Evolutionary conservation across 1,140 invertebrate genomes (phyloP).

Genomic region (Pantala flavescens): DNA sequence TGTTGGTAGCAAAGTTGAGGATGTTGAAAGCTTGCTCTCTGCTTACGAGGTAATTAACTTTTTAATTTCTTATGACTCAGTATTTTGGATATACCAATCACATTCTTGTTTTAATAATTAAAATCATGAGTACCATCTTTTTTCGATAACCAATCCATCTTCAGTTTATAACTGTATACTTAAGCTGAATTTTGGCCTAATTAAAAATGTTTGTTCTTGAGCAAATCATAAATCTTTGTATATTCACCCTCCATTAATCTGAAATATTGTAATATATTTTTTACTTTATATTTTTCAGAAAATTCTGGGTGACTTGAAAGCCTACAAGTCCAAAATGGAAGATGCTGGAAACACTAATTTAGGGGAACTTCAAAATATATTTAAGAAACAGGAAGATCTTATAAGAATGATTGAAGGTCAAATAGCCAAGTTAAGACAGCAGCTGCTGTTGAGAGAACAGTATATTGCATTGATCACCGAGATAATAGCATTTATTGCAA

Average conservation of each 20-base stretch:
- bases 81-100: no score
- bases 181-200: no score
- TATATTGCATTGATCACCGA: slow-evolving; percentile 75
- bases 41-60: slow-evolving; percentile 49
- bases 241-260: no score
- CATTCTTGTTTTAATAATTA: no score
- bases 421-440: slow-evolving; percentile 62
- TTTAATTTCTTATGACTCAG: not conserved
- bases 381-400: slow-evolving; percentile 72
- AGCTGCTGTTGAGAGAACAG: slow-evolving; percentile 71
- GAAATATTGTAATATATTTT: not conserved
- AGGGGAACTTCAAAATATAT: slow-evolving; percentile 62
- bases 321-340: slow-evolving; percentile 65
- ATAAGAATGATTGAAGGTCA: slow-evolving; percentile 74
- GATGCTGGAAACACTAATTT: slow-evolving; percentile 63
- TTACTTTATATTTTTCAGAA: slow-evolving; percentile 29
- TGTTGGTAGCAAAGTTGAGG: slow-evolving; percentile 71
- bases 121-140: no score
- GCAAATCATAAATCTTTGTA: no score
- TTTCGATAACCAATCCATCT: no score
- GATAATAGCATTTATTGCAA: slow-evolving; percentile 74
- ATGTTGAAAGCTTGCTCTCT: slow-evolving; percentile 64
- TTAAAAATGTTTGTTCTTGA: no score
- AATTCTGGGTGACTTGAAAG: slow-evolving; percentile 66
- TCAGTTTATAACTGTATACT: no score